Evolutionary conservation across 2,797 vertebrate species (phyloP).

Genomic region (Cyprinodon diabolis): DNA sequence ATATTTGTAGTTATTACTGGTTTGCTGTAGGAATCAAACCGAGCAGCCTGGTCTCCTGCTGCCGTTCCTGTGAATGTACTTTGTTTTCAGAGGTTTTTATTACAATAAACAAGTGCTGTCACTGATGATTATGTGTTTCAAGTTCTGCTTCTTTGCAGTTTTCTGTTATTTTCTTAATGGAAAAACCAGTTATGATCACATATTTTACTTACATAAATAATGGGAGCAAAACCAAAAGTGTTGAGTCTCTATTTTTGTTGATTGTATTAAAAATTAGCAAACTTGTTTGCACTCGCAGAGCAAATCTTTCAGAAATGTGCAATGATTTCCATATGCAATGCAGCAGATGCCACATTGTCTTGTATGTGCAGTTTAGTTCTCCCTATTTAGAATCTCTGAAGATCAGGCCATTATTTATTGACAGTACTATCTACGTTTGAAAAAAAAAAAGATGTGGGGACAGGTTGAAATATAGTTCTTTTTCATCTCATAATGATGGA

Average conservation of each 20-base stretch:
- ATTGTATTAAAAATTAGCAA: neutral
- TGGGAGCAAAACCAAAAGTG: too few relatives aligned
- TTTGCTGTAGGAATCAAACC: slow-evolving; percentile 61
- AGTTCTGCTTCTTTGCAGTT: neutral
- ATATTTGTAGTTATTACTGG: slow-evolving; percentile 63
- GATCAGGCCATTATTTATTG: too few relatives aligned
- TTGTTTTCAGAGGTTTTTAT: slow-evolving; percentile 83
- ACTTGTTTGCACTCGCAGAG: too few relatives aligned
- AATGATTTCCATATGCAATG: too few relatives aligned
- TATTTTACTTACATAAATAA: neutral
- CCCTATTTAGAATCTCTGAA: too few relatives aligned
- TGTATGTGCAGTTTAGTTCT: too few relatives aligned
- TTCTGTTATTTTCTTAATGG: neutral
- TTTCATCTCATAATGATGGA: too few relatives aligned
- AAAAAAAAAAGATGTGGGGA: too few relatives aligned
- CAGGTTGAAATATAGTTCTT: too few relatives aligned
- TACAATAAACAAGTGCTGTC: slow-evolving; percentile 79
- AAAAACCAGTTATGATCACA: neutral
- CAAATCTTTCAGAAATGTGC: too few relatives aligned
- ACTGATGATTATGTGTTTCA: neutral
- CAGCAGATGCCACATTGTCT: too few relatives aligned
- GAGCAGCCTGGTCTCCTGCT: slow-evolving; percentile 58
- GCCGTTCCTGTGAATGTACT: slow-evolving; percentile 81
- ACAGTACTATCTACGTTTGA: too few relatives aligned
- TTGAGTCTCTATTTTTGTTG: neutral